Base-by-base conservation (phyloP, 2,888 invertebrate species). In the Philopedon plagiatum region DNA sequence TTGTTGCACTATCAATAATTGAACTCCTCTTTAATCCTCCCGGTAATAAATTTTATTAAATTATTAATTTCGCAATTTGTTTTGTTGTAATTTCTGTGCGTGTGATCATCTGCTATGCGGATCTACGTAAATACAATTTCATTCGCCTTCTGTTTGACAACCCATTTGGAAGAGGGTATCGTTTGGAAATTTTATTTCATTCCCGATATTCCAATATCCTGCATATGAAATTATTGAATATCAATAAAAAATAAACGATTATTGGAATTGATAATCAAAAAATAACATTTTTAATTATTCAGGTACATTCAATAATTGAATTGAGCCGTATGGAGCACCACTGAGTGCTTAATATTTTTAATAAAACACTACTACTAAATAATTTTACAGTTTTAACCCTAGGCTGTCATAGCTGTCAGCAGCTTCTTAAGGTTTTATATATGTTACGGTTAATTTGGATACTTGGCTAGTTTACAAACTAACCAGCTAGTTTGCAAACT, bases 1-100 rank as follows among this genome's bases (percentile, higher is more conserved):
- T 60, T 56, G 65, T 37, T 60, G 21, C 62, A 64, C 70, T 62
- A 67, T 69, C 29, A 62, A 61, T 69, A 34, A 60, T 62, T 69
- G 62, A 61, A 61, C 49, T 62, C 51, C 29, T 19, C 23, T 61
- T 44, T 60, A 69, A 66, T 44, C 54, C 46, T 57, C 66, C 32
- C 19, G 44, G 57, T 34, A 58, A 66, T 57, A 66, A 56, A 66
- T 66, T 66, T 66, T 32, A 32, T 66, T 66, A 18, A 66, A 66
- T 58, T 58, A 57, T 58, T 66, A 57, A 66, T 66, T 41, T 66
- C 18, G 18, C 41, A 66, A 66, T 57, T 66, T 66, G 57, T 66
- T 66, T 66, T 65, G 44, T 37, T 60, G 41, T 61, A 61, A 61
- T 61, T 61, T 46, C 18, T 19, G 37, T 21, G 57, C 21, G 37